Evolutionary conservation across 2,797 vertebrate genomes (phyloP).

Genomic region (Lithobates sylvaticus): DNA sequence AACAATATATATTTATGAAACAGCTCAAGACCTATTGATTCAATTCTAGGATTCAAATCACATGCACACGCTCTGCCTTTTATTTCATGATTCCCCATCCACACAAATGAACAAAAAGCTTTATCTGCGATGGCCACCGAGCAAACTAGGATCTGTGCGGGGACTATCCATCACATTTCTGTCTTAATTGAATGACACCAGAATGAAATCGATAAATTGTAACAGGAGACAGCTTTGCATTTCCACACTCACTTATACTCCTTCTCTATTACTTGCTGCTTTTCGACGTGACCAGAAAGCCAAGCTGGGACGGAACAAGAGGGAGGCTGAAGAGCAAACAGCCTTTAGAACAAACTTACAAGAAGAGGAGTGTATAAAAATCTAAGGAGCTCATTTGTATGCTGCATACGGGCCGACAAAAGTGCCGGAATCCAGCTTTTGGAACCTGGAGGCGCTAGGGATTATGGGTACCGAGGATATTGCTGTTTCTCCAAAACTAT

Average conservation of each 20-base stretch:
- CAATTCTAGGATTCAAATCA: conserved; percentile 76
- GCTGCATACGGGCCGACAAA: conserved; percentile 7
- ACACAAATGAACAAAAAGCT: conserved; percentile 59
- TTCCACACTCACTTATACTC: conserved; percentile 80
- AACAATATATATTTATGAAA: conserved; percentile 51
- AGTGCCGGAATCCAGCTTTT: conserved; percentile 6
- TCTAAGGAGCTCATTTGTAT: conserved; percentile 41
- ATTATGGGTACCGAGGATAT: conserved; percentile 46
- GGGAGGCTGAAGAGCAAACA: conserved; percentile 68
- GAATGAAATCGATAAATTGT: conserved; percentile 81
- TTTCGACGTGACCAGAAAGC: conserved; percentile 78
- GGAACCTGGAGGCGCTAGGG: conserved; percentile 7
- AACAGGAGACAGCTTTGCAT: conserved; percentile 82
- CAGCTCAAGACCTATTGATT: conserved; percentile 35
- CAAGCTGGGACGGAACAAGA: conserved; percentile 64
- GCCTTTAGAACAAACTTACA: conserved; percentile 78
- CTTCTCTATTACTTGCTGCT: conserved; percentile 75
- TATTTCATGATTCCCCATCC: conserved; percentile 60
- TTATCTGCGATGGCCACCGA: conserved; percentile 70
- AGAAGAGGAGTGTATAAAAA: conserved; percentile 53
- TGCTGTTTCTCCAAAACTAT: conserved; percentile 16
- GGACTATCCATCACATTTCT: conserved; percentile 83
- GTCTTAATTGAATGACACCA: conserved; percentile 85
- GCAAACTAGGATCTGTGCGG: conserved; percentile 74
- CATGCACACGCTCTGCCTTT: conserved; percentile 67